Percentiles rank a stretch among this genome's conserved stretches.
These are phyloP conservation scores for Arrhamphus sclerolepis DNA, from an alignment of 2,797 vertebrate genomes.

Conservation along the genomic window DNA sequence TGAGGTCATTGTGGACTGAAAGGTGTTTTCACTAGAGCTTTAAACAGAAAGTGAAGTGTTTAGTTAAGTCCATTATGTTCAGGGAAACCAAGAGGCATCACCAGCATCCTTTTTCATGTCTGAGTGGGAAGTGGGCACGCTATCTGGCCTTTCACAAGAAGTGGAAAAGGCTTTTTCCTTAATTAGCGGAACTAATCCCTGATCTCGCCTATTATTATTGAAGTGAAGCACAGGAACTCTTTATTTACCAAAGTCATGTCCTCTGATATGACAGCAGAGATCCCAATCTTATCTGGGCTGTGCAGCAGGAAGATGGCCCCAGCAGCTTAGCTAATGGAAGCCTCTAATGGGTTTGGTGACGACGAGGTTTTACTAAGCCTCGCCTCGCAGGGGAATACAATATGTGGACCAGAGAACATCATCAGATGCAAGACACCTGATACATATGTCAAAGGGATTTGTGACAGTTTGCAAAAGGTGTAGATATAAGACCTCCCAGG, in stretches of 20 bases:
- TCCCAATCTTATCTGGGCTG: slow-evolving; percentile 66
- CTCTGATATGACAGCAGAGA: slow-evolving; percentile 55
- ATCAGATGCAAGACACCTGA: slow-evolving; percentile 26
- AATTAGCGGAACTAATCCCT: slow-evolving; percentile 63
- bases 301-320: slow-evolving; percentile 68
- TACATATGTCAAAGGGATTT: not conserved
- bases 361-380: slow-evolving; percentile 44
- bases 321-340: slow-evolving; percentile 63
- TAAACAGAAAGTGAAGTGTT: slow-evolving; percentile 35
- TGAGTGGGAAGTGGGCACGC: slow-evolving; percentile 23
- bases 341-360: slow-evolving; percentile 60
- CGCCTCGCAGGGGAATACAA: slow-evolving; percentile 32
- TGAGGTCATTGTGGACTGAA: slow-evolving; percentile 11
- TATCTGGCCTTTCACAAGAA: slow-evolving; percentile 46
- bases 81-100: slow-evolving; percentile 29
- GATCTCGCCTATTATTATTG: slow-evolving; percentile 50
- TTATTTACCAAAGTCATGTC: slow-evolving; percentile 64
- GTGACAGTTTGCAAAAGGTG: slow-evolving; percentile 3
- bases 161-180: slow-evolving; percentile 38
- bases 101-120: slow-evolving; percentile 21
- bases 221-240: slow-evolving; percentile 63
- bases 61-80: slow-evolving; percentile 26
- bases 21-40: slow-evolving; percentile 7
- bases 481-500: slow-evolving; percentile 9
- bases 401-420: slow-evolving; percentile 25